Conservation (phyloP, 37 sponge, comb jelly and placozoan genomes). For the Cliona cf. orientalis region DNA sequence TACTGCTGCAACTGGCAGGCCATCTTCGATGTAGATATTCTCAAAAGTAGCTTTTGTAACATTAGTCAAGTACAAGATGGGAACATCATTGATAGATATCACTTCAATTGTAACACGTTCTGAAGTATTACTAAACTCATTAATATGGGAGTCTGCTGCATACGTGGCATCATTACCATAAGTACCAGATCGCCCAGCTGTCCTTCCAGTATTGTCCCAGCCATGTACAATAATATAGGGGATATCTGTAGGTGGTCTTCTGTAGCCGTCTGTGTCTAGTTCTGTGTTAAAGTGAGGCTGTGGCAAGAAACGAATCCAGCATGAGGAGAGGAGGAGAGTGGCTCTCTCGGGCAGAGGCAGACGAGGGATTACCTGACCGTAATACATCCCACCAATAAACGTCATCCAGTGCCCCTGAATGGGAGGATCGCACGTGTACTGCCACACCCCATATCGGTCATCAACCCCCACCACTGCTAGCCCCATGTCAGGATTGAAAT, state of each 20-base stretch:
- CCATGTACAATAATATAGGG: conserved; percentile 73
- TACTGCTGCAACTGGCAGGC: conserved; percentile 50
- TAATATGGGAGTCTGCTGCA: conserved; percentile 49
- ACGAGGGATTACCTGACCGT: conserved; percentile 56
- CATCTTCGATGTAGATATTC: conserved; percentile 75
- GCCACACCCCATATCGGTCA: conserved; percentile 77
- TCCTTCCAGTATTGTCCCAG: conserved; percentile 91
- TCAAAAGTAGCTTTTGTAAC: conserved; percentile 9
- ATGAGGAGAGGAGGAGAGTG: conserved; percentile 76
- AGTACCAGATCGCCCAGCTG: conserved; percentile 61
- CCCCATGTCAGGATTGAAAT: conserved; percentile 59
- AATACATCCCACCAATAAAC: conserved; percentile 87
- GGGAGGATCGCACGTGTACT: conserved; percentile 78
- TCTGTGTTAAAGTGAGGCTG: conserved; percentile 79
- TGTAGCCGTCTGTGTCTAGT: conserved; percentile 41
- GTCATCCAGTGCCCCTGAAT: conserved; percentile 39
- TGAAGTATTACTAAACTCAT: conserved; percentile 67
- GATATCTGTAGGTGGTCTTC: conserved; percentile 56
- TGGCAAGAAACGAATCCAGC: conserved; percentile 85
- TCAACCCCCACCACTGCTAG: conserved; percentile 83
- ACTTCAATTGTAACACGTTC: conserved; percentile 42
- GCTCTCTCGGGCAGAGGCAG: conserved; percentile 75
- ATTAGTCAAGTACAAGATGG: conserved; percentile 72
- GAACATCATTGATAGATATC: conserved; percentile 64
- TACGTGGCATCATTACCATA: conserved; percentile 86